phyloP scores from a whole-genome alignment of 92 coral and sea anemone genomes.

The Chrysogorgia sp. region DNA sequence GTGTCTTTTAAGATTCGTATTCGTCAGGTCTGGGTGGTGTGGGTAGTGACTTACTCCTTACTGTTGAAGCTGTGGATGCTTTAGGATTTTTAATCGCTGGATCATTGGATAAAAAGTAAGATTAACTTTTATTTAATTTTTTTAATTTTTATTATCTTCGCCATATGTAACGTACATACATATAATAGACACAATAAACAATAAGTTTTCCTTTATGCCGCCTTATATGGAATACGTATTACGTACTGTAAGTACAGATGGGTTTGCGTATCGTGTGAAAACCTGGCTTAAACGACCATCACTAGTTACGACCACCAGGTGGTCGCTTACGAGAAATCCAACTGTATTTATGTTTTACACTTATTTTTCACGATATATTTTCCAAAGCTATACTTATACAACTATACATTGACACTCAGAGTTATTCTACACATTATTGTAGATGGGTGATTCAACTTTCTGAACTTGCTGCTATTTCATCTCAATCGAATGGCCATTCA shows the following conservation, averaged over 20 bases:
- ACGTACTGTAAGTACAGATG: too few species aligned
- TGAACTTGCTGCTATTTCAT: constrained; percentile 75
- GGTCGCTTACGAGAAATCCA: too few species aligned
- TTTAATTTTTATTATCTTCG: neutral
- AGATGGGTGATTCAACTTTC: constrained; percentile 80
- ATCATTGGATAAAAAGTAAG: constrained; percentile 72
- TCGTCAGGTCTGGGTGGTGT: constrained; percentile 69
- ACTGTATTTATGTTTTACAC: too few species aligned
- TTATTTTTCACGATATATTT: too few species aligned
- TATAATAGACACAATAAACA: too few species aligned
- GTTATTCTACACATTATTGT: neutral
- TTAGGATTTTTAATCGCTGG: constrained; percentile 90
- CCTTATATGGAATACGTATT: neutral
- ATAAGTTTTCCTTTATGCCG: neutral
- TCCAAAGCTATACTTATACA: too few species aligned
- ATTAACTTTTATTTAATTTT: neutral
- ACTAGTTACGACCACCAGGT: too few species aligned
- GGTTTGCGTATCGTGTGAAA: too few species aligned
- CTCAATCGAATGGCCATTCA: constrained; percentile 87
- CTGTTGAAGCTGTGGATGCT: constrained; percentile 92
- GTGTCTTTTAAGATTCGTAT: constrained; percentile 4
- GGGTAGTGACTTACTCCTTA: constrained; percentile 75
- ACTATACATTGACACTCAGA: too few species aligned
- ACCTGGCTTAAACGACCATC: too few species aligned
- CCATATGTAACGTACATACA: too few species aligned